Conservation (phyloP, 2,797 vertebrate genomes). For the Enteromius paludinosus region DNA sequence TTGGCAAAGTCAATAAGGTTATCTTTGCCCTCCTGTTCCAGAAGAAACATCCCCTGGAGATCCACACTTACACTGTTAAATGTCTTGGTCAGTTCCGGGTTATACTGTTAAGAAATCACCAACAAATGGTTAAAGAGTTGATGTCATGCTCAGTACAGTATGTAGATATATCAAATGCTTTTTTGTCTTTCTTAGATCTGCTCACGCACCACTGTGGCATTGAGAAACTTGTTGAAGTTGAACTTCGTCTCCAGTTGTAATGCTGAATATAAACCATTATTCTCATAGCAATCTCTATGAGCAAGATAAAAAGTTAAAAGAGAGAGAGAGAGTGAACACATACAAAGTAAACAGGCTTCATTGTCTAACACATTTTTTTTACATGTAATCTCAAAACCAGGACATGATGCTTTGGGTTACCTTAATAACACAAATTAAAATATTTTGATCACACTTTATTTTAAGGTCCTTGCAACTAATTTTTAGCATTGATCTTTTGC, state of each 20-base stretch:
- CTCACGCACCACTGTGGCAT: slow-evolving; percentile 82
- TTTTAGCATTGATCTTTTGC: neutral
- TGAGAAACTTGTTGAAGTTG: slow-evolving; percentile 86
- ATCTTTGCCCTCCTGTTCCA: slow-evolving; percentile 84
- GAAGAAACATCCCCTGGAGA: slow-evolving; percentile 80
- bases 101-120: slow-evolving; percentile 78
- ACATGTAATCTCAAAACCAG: neutral
- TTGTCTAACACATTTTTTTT: neutral
- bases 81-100: slow-evolving; percentile 79
- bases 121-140: slow-evolving; percentile 4
- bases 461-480: neutral
- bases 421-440: too few relatives aligned
- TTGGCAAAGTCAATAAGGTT: slow-evolving; percentile 86
- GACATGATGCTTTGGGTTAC: neutral
- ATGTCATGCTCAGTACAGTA: neutral
- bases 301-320: neutral
- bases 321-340: neutral
- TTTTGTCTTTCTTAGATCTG: neutral
- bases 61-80: slow-evolving; percentile 84
- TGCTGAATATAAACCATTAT: slow-evolving; percentile 89
- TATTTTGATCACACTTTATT: too few relatives aligned
- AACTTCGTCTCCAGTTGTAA: slow-evolving; percentile 90
- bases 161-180: neutral
- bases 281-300: slow-evolving; percentile 88
- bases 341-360: neutral